Percentiles rank a stretch among this genome's conserved stretches.
These are phyloP conservation scores for Carabus problematicus DNA, from an alignment of 2,888 invertebrate genomes.

Conservation along the genomic window DNA sequence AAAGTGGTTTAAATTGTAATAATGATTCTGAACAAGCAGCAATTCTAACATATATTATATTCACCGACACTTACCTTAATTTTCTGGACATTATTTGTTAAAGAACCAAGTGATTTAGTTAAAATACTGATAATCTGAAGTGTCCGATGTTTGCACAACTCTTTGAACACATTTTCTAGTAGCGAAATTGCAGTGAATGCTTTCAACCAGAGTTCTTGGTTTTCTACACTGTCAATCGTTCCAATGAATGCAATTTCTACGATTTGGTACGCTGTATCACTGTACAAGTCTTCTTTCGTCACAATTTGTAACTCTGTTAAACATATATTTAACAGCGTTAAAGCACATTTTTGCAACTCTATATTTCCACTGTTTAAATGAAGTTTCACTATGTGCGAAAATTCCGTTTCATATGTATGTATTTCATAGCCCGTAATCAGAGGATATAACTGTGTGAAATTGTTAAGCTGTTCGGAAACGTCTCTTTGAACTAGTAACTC, in stretches of 20 bases:
- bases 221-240: conserved; percentile 5
- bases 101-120: not conserved
- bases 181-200: not conserved
- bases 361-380: no score
- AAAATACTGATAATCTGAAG: conserved; percentile 12
- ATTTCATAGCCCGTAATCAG: no score
- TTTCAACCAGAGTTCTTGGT: conserved; percentile 26
- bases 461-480: no score
- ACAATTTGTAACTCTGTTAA: not conserved
- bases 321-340: conserved; percentile 5
- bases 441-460: no score
- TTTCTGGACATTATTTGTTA: conserved; percentile 5
- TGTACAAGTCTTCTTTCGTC: not conserved
- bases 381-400: no score
- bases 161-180: conserved; percentile 3
- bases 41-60: no score
- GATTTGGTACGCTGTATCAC: conserved; percentile 13
- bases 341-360: conserved; percentile 1
- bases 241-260: not conserved
- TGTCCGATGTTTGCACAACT: conserved; percentile 7
- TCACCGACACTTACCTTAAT: conserved; percentile 12
- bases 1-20: no score
- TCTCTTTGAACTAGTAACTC: no score
- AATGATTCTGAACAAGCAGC: no score
- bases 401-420: no score